phyloP scores from a whole-genome alignment of 2,797 vertebrate species.

The Thalassophryne amazonica region DNA sequence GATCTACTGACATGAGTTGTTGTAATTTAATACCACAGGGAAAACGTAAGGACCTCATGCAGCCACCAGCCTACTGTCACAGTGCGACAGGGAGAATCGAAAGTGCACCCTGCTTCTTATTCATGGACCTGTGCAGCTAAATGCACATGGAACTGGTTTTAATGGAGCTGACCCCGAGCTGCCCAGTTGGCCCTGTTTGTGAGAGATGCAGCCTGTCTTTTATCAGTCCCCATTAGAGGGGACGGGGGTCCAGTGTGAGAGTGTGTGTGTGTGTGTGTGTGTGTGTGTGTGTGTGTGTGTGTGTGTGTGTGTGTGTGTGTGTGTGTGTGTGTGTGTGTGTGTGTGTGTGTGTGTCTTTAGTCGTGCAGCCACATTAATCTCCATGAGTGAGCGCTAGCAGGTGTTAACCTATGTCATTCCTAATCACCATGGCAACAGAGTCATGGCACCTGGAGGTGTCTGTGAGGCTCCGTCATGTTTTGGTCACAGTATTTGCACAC shows the following conservation, averaged over 20 bases:
- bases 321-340: too few species aligned
- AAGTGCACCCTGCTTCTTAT: constrained; percentile 29
- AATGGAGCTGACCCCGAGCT: constrained; percentile 59
- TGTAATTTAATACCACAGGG: constrained; percentile 32
- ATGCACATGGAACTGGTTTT: constrained; percentile 65
- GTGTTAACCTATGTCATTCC: constrained; percentile 79
- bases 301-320: constrained; percentile 58
- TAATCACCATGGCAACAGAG: constrained; percentile 79
- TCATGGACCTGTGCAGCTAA: constrained; percentile 54
- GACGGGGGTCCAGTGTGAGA: constrained; percentile 55
- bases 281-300: constrained; percentile 43
- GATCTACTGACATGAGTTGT: constrained; percentile 26
- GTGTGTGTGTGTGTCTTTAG: constrained; percentile 25
- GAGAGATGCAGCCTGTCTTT: constrained; percentile 81
- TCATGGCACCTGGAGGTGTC: constrained; percentile 76
- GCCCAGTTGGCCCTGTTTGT: constrained; percentile 51
- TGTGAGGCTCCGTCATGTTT: constrained; percentile 57
- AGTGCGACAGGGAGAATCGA: constrained; percentile 13
- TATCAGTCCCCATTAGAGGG: constrained; percentile 81
- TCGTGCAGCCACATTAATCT: constrained; percentile 79
- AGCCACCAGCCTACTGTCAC: constrained; percentile 44
- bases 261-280: constrained; percentile 43
- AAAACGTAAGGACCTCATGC: constrained; percentile 17
- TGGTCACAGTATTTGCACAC: constrained; percentile 7
- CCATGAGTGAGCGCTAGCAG: constrained; percentile 80